A percentile compares a stretch with the other conserved stretches of the same genome.
Evolutionary conservation across 1,140 invertebrate species (phyloP).

Genomic region (Drosophila obscura): DNA sequence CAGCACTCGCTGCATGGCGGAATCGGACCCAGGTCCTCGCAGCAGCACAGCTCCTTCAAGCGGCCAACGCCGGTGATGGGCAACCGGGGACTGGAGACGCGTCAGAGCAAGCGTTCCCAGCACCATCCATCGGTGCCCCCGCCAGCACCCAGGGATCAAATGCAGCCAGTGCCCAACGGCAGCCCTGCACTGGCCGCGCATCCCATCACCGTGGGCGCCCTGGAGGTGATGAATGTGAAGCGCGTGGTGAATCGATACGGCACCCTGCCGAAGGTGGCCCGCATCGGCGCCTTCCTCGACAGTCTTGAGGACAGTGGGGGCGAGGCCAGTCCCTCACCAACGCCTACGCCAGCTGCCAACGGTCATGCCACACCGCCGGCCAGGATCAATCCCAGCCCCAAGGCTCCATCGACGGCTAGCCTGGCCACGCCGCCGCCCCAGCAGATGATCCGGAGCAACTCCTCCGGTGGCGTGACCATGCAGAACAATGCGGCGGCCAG

Average conservation of each 20-base stretch:
- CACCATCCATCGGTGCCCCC: constrained; percentile 82
- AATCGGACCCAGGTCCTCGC: constrained; percentile 62
- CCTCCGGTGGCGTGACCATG: constrained; percentile 90
- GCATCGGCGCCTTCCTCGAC: constrained; percentile 97
- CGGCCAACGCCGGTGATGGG: constrained; percentile 85
- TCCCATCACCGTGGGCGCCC: constrained; percentile 89
- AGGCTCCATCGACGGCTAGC: constrained; percentile 85
- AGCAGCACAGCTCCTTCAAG: constrained; percentile 85
- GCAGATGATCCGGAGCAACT: constrained; percentile 94
- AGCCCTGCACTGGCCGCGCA: constrained; percentile 47
- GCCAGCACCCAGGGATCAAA: no score
- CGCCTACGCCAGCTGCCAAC: constrained; percentile 47
- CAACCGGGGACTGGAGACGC: constrained; percentile 84
- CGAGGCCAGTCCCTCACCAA: constrained; percentile 21
- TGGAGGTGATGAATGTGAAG: constrained; percentile 98
- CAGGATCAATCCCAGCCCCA: constrained; percentile 17
- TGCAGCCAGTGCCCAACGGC: constrained; percentile 28
- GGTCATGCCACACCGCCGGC: constrained; percentile 60
- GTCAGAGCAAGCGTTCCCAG: constrained; percentile 86
- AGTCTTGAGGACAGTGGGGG: constrained; percentile 87
- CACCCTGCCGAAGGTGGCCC: constrained; percentile 96
- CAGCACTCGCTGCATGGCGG: constrained; percentile 78
- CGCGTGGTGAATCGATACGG: constrained; percentile 98
- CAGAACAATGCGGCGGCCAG: constrained; percentile 85
- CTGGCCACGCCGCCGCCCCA: constrained; percentile 58